These are phyloP conservation scores for Bombus pascuorum DNA, from an alignment of 1,140 invertebrate species.

Conservation along the genomic window DNA sequence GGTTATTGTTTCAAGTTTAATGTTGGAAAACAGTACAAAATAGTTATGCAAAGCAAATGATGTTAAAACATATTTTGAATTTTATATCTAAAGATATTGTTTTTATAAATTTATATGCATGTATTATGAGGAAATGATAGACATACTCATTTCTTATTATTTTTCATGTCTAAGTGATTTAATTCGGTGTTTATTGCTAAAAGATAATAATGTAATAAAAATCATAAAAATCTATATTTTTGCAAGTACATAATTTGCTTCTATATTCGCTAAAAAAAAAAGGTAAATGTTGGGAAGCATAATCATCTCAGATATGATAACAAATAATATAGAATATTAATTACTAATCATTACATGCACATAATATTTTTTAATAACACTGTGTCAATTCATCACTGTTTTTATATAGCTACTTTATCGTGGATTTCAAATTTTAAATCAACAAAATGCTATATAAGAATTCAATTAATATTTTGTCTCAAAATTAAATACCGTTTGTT, in stretches of 20 bases:
- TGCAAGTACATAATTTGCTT: not conserved
- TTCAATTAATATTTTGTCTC: conserved; percentile 29
- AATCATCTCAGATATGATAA: too few species aligned
- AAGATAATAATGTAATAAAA: not conserved
- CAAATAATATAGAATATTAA: not conserved
- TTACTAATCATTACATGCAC: not conserved
- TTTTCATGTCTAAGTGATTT: not conserved
- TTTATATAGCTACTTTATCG: not conserved
- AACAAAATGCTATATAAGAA: conserved; percentile 8
- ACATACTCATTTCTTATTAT: not conserved
- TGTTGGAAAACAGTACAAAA: conserved; percentile 60
- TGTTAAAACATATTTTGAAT: conserved; percentile 42
- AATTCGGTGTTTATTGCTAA: conserved; percentile 14
- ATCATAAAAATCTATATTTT: not conserved
- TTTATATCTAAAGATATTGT: conserved; percentile 13
- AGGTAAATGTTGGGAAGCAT: not conserved
- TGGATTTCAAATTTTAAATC: not conserved
- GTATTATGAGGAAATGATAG: conserved; percentile 2
- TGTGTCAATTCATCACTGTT: not conserved
- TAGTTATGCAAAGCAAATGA: conserved; percentile 51
- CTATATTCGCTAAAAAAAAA: not conserved
- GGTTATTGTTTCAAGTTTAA: conserved; percentile 40
- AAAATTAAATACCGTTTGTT: not conserved
- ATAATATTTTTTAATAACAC: not conserved
- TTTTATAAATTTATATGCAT: conserved; percentile 21